phyloP scores from a whole-genome alignment of 2,797 vertebrate species.

The Diplodus puntazzo region DNA sequence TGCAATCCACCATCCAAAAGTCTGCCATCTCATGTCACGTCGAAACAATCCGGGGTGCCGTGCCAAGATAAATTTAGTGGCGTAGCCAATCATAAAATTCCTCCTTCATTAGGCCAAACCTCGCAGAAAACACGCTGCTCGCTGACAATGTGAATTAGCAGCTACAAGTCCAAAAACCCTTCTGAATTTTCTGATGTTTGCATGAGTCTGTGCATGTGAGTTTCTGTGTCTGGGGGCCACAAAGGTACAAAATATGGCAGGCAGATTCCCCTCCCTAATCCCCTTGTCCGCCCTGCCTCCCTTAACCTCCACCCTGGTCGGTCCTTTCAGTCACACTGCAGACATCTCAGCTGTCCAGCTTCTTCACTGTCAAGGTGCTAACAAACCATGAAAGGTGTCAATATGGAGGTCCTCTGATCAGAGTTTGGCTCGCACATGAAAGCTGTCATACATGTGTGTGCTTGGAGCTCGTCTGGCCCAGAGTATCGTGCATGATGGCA shows the following conservation, averaged over 20 bases:
- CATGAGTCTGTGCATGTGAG: conserved; percentile 23
- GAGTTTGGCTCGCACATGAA: conserved; percentile 71
- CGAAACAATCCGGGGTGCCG: conserved; percentile 7
- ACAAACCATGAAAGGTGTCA: conserved; percentile 79
- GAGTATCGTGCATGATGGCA: conserved; percentile 64
- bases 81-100: conserved; percentile 47
- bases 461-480: conserved; percentile 47
- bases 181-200: conserved; percentile 44
- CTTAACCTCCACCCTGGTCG: conserved; percentile 35
- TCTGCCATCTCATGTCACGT: conserved; percentile 49
- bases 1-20: conserved; percentile 9
- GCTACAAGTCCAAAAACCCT: conserved; percentile 34
- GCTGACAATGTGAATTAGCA: conserved; percentile 52
- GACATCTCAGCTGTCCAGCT: conserved; percentile 69
- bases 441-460: conserved; percentile 64
- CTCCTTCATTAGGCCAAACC: conserved; percentile 38
- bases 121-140: conserved; percentile 29
- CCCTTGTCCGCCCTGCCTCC: conserved; percentile 41
- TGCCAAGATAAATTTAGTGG: conserved; percentile 60
- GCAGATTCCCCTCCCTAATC: conserved; percentile 47
- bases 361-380: conserved; percentile 77
- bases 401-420: conserved; percentile 74
- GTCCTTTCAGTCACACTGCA: conserved; percentile 50
- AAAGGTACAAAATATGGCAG: conserved; percentile 51
- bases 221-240: conserved; percentile 38